Conservation (phyloP, 2,888 invertebrate genomes). For the Machimus rusticus region DNA sequence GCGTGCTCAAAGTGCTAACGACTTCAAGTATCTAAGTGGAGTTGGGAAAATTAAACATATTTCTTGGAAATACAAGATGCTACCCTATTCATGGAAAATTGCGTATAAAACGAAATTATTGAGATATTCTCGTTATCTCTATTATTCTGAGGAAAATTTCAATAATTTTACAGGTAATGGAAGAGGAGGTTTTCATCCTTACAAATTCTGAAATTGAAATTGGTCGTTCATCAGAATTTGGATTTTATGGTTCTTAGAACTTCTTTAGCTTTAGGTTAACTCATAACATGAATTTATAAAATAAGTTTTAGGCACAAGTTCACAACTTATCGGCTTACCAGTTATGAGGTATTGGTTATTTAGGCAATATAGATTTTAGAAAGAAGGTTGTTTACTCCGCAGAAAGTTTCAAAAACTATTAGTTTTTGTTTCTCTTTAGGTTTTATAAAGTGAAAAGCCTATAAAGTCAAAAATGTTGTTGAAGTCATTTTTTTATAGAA, state of each 20-base stretch:
- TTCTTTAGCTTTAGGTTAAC: neutral
- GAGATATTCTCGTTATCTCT: neutral
- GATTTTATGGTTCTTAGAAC: neutral
- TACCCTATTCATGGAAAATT: neutral
- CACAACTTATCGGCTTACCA: neutral
- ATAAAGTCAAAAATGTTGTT: no score
- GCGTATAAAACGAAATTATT: neutral
- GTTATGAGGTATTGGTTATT: neutral
- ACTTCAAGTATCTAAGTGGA: neutral
- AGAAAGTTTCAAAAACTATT: no score
- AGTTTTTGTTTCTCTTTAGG: no score
- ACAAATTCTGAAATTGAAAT: neutral
- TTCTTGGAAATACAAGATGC: neutral
- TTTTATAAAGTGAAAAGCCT: no score
- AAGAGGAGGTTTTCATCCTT: neutral
- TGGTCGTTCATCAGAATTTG: neutral
- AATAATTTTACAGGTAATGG: neutral
- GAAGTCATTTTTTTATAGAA: no score
- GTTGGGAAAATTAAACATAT: neutral
- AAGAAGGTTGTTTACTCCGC: no score
- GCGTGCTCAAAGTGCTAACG: neutral
- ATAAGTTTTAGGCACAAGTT: neutral
- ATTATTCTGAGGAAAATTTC: neutral
- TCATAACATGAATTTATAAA: neutral
- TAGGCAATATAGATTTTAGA: no score